Percentiles rank a stretch among this genome's conserved stretches.
Evolutionary conservation across 2,113 vertebrate genomes (phyloP).

Genomic region (Chloebia gouldiae): DNA sequence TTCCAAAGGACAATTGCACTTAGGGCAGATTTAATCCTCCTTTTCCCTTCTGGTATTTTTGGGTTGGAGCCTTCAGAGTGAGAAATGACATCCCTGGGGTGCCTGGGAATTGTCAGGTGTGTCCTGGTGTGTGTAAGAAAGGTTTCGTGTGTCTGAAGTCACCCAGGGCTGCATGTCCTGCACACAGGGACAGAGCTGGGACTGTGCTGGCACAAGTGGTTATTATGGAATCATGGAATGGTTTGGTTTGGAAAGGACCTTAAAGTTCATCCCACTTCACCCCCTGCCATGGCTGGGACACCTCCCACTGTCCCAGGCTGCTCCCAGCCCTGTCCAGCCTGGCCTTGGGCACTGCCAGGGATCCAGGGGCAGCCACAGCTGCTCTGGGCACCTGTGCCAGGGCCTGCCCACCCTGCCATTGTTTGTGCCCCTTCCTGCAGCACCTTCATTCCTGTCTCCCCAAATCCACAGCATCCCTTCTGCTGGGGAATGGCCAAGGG

Average conservation of each 20-base stretch:
- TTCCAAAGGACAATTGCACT: background rate
- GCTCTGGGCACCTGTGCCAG: background rate
- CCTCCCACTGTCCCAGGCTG: background rate
- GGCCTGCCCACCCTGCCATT: background rate
- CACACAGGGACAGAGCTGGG: background rate
- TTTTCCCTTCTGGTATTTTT: background rate
- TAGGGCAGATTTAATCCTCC: background rate
- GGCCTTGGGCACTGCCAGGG: background rate
- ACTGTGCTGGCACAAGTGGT: background rate
- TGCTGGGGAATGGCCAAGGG: background rate
- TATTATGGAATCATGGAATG: background rate
- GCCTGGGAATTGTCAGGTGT: background rate
- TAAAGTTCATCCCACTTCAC: rapidly evolving
- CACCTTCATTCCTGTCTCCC: background rate
- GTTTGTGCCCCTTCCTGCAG: background rate
- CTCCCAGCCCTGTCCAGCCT: background rate
- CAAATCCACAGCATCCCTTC: background rate
- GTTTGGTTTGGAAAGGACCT: background rate
- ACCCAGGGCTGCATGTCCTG: background rate
- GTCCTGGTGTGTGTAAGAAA: background rate
- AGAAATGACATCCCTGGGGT: background rate
- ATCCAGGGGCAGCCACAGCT: no score
- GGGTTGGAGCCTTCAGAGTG: background rate
- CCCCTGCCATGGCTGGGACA: background rate
- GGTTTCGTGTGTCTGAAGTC: background rate